A percentile compares a stretch with the other conserved stretches of the same genome.
phyloP scores from a whole-genome alignment of 2,113 vertebrate species.

The Stigmatopora argus region DNA sequence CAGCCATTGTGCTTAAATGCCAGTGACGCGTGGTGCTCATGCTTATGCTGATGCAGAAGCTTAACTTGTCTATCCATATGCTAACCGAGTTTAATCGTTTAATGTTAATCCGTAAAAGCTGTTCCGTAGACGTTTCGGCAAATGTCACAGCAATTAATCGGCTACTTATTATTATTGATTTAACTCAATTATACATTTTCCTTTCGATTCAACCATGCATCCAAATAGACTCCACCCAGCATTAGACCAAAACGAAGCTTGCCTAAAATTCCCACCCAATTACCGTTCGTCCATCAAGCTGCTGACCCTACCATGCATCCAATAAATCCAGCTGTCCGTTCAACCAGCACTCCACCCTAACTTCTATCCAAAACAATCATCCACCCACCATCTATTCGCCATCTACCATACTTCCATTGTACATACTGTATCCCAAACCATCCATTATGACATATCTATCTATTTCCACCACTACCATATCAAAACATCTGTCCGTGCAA shows the following conservation, averaged over 20 bases:
- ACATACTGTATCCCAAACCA: neutral
- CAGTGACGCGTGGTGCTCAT: slow-evolving; percentile 1
- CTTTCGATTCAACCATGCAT: neutral
- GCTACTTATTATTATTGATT: neutral
- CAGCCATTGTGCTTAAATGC: neutral
- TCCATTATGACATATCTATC: neutral
- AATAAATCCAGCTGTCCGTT: neutral
- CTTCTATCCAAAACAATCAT: neutral
- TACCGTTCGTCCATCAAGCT: neutral
- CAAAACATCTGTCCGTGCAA: neutral
- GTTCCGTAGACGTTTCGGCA: slow-evolving; percentile 46
- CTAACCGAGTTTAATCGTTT: slow-evolving; percentile 52
- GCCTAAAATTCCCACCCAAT: neutral
- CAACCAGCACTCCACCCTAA: neutral
- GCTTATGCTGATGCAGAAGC: slow-evolving; percentile 19
- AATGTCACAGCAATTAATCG: slow-evolving; percentile 30
- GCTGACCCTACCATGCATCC: neutral
- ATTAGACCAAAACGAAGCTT: no score
- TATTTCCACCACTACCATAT: neutral
- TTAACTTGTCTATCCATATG: slow-evolving; percentile 56
- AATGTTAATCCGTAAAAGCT: slow-evolving; percentile 54
- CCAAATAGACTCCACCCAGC: neutral
- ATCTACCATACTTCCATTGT: neutral
- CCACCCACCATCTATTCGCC: neutral
- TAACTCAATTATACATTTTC: neutral